Percentiles rank a stretch among this genome's conserved stretches.
Conservation (phyloP, 2,113 vertebrate species). For the Bubalus kerabau region DNA sequence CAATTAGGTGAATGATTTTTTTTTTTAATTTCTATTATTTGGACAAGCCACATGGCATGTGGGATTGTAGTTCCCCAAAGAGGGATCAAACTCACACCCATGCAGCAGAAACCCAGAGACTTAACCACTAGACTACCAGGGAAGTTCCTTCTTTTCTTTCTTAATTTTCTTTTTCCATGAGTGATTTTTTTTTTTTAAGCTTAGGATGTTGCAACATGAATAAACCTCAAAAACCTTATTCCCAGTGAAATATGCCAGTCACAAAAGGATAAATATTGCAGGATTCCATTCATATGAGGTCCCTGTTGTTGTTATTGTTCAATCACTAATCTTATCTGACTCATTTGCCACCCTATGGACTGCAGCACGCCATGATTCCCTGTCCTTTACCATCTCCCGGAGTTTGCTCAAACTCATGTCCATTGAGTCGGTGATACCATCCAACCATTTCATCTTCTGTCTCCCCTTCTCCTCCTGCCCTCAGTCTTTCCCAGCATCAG, state of each 20-base stretch:
- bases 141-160: neutral
- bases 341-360: neutral
- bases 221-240: neutral
- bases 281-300: accelerated
- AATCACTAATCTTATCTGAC: neutral
- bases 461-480: neutral
- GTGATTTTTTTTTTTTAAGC: neutral
- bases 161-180: neutral
- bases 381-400: neutral
- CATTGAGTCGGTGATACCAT: neutral
- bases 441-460: neutral
- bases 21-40: neutral
- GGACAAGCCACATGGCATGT: neutral
- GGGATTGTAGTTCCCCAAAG: neutral
- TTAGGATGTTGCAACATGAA: accelerated
- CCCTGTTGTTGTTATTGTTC: neutral
- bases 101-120: neutral
- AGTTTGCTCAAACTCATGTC: neutral
- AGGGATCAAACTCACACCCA: neutral
- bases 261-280: accelerated
- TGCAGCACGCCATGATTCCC: neutral
- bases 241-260: neutral
- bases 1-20: neutral
- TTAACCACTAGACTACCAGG: neutral
- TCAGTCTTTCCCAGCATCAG: neutral